phyloP scores from a whole-genome alignment of 1,140 invertebrate species.

The Bombyx mandarina region DNA sequence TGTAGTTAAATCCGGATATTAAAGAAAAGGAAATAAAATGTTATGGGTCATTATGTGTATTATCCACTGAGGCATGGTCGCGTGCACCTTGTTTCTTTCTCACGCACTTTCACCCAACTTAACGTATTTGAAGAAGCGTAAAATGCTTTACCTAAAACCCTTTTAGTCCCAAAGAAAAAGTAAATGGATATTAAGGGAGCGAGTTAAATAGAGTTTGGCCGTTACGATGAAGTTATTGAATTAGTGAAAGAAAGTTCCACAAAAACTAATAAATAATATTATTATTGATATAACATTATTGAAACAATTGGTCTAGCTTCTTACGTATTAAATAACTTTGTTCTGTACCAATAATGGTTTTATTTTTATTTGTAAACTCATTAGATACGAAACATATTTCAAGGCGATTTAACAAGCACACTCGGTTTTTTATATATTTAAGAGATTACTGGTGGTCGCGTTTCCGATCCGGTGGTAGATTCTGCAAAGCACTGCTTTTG shows the following conservation, averaged over 20 bases:
- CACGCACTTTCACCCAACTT: slow-evolving; percentile 35
- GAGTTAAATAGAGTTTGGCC: slow-evolving; percentile 4
- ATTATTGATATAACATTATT: not conserved
- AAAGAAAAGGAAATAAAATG: slow-evolving; percentile 31
- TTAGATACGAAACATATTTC: too few relatives aligned
- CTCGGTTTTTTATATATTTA: too few relatives aligned
- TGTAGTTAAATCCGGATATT: slow-evolving; percentile 30
- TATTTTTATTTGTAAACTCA: too few relatives aligned
- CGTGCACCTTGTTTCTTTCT: slow-evolving; percentile 41
- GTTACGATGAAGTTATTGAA: slow-evolving; percentile 8
- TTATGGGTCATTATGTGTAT: slow-evolving; percentile 28
- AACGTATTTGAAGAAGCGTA: slow-evolving; percentile 37
- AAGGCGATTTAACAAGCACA: too few relatives aligned
- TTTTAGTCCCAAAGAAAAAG: slow-evolving; percentile 24
- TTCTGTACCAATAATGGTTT: too few relatives aligned
- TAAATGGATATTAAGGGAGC: slow-evolving; percentile 12
- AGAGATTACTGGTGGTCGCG: too few relatives aligned
- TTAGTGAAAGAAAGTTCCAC: slow-evolving; percentile 25
- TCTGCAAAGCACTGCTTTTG: too few relatives aligned
- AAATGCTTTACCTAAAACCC: slow-evolving; percentile 40
- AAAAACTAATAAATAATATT: slow-evolving; percentile 16
- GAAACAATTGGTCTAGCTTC: slow-evolving; percentile 32
- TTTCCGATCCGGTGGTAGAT: too few relatives aligned
- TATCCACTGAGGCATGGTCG: slow-evolving; percentile 23
- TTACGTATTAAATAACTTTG: slow-evolving; percentile 24